A percentile compares a stretch with the other conserved stretches of the same genome.
Conservation (phyloP, 2,888 invertebrate genomes). For the Chrysolina americana region DNA sequence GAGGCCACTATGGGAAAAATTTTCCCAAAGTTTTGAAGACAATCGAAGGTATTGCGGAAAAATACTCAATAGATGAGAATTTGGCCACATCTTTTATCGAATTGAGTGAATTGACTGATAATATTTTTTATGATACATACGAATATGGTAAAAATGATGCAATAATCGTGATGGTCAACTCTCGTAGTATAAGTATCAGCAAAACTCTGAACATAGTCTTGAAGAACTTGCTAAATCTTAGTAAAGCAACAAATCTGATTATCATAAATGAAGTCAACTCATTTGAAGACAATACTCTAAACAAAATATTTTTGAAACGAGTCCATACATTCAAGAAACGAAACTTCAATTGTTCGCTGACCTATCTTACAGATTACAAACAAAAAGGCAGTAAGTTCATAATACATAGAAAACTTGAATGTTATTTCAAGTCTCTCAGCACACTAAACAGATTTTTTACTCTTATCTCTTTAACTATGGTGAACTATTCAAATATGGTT, state of each 20-base stretch:
- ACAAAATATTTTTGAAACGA: too few species aligned
- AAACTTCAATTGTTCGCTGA: too few species aligned
- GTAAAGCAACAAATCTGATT: too few species aligned
- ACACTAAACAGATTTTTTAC: not conserved
- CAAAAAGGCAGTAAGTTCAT: too few species aligned
- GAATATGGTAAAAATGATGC: conserved; percentile 19
- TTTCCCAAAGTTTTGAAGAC: too few species aligned
- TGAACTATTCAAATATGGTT: not conserved
- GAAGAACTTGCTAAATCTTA: too few species aligned
- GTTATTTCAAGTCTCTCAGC: conserved; percentile 4
- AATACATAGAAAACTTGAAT: too few species aligned
- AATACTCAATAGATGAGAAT: conserved; percentile 14
- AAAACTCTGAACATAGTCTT: not conserved
- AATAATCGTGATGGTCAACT: conserved; percentile 25
- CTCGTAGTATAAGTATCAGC: conserved; percentile 4
- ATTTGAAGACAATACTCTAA: too few species aligned
- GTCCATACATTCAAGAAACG: too few species aligned
- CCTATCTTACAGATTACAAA: too few species aligned
- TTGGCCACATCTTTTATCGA: not conserved
- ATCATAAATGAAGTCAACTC: too few species aligned
- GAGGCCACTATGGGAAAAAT: too few species aligned
- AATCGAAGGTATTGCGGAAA: conserved; percentile 1
- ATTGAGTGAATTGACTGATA: conserved; percentile 14
- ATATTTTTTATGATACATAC: conserved; percentile 24
- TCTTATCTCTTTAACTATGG: conserved; percentile 21